These are phyloP conservation scores for Coptodon bakossiorum DNA, from an alignment of 2,113 vertebrate genomes.

Conservation along the genomic window DNA sequence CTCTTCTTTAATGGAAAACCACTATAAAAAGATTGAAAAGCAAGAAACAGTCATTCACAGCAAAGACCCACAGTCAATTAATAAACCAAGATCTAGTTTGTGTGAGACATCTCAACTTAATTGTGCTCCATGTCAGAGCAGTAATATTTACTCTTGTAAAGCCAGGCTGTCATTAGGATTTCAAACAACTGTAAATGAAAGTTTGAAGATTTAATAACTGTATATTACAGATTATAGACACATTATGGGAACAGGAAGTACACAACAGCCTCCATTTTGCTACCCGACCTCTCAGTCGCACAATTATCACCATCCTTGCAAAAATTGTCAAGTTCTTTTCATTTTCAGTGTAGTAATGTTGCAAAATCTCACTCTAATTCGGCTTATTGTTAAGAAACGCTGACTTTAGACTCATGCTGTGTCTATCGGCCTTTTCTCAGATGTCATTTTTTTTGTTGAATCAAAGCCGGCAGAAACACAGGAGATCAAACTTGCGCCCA, in stretches of 20 bases:
- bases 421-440: background rate
- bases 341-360: background rate
- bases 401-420: background rate
- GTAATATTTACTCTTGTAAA: background rate
- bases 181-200: background rate
- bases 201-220: background rate
- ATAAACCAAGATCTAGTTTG: background rate
- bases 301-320: background rate
- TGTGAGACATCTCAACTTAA: background rate
- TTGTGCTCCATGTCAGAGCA: background rate
- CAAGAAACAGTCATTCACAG: background rate
- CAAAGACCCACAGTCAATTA: background rate
- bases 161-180: background rate
- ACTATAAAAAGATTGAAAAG: background rate
- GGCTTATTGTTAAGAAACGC: background rate
- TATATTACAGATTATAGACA: background rate
- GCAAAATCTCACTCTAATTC: background rate
- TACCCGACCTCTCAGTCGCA: background rate
- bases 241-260: background rate
- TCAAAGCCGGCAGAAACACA: slow-evolving; percentile 5
- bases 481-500: slow-evolving; percentile 17
- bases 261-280: background rate
- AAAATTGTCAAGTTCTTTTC: background rate
- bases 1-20: background rate
- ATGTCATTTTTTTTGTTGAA: background rate